phyloP scores from a whole-genome alignment of 2,113 vertebrate species.

The Accipiter cooperii region DNA sequence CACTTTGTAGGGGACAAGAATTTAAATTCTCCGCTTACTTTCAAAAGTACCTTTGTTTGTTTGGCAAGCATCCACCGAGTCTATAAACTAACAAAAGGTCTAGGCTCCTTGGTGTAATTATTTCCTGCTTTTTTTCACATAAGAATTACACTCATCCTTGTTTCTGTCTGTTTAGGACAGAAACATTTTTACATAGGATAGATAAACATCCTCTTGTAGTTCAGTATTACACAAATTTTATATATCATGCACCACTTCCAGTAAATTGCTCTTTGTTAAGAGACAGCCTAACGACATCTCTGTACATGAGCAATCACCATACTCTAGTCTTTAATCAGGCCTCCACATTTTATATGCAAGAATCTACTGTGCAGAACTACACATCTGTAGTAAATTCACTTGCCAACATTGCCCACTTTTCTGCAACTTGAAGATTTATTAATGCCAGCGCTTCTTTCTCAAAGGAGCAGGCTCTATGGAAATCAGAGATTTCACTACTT shows the following conservation, averaged over 20 bases:
- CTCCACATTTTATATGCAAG: background rate
- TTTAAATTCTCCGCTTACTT: background rate
- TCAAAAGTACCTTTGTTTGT: background rate
- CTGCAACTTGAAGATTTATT: background rate
- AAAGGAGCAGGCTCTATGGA: background rate
- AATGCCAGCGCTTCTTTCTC: background rate
- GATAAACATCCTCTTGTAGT: background rate
- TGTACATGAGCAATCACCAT: background rate
- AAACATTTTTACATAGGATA: background rate
- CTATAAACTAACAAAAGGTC: background rate
- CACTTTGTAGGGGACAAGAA: background rate
- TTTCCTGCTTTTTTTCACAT: background rate
- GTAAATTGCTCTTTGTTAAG: background rate
- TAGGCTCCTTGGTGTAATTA: background rate
- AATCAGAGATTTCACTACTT: background rate
- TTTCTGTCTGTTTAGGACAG: background rate
- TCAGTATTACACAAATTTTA: background rate
- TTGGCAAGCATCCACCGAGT: background rate
- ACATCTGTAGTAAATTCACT: background rate
- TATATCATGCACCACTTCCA: background rate
- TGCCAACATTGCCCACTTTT: background rate
- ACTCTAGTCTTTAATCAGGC: background rate
- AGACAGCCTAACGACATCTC: background rate
- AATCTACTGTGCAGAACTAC: background rate
- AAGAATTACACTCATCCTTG: background rate